phyloP scores from a whole-genome alignment of 2,113 vertebrate species.

The Vimba vimba region DNA sequence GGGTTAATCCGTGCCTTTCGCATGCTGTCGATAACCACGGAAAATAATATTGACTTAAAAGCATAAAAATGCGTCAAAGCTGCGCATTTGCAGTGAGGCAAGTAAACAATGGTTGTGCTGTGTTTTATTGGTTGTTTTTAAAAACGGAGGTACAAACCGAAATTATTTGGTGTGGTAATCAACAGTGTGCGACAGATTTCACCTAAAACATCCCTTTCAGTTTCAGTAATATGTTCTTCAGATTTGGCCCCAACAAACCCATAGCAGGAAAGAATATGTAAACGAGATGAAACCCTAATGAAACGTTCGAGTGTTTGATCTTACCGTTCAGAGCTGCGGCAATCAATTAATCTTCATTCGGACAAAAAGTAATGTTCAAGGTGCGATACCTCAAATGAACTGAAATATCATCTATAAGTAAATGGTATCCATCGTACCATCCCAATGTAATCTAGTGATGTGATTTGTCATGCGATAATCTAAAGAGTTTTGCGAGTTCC shows the following conservation, averaged over 20 bases:
- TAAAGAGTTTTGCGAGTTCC: background rate
- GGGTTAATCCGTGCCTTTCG: background rate
- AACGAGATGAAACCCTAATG: slow-evolving; percentile 4
- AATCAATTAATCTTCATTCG: background rate
- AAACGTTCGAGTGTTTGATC: background rate
- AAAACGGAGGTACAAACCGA: background rate
- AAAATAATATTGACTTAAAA: background rate
- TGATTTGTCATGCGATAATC: slow-evolving; percentile 23
- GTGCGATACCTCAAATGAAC: background rate
- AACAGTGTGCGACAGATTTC: background rate
- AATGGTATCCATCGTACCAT: background rate
- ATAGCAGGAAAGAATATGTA: background rate
- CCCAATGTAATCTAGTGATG: background rate
- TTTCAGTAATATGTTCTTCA: background rate
- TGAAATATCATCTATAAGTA: slow-evolving; percentile 8
- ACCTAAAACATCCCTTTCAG: background rate
- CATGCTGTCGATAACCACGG: background rate
- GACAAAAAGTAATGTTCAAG: background rate
- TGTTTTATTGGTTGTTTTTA: background rate
- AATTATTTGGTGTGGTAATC: background rate
- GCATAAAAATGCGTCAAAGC: background rate
- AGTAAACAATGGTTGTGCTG: background rate
- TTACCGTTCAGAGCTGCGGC: background rate
- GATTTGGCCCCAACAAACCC: slow-evolving; percentile 9
- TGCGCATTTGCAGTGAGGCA: background rate